Base-by-base conservation (phyloP, 2,888 invertebrate species). In the Xanthia icteritia region DNA sequence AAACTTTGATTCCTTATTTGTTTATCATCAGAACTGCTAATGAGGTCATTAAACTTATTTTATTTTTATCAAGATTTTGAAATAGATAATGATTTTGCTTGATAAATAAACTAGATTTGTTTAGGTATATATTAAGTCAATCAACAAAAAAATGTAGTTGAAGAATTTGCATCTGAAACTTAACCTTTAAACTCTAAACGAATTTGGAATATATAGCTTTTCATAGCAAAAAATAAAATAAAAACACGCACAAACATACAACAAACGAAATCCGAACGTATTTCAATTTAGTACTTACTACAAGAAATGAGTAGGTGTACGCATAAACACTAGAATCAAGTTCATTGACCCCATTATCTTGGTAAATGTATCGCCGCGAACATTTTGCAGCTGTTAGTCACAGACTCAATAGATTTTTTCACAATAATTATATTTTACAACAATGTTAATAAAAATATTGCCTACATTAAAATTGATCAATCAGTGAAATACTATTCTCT, bases 331-430 rank as follows among this genome's bases (percentile, higher is more conserved):
- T 89, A 86, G 85, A 88, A 89, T 87, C 79, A 89, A 86, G 95
- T 92, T 92, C 93, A 83, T 85, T 85, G 93, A 92, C 92, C 93
- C 85, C 89, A 87, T 91, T 93, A 93, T 94, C 93, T 91, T 88
- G 89, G 90, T 87, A 83, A 85, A 91, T 85, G 88, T 90, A 89
- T 89, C 83, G 85, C 70, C 76, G 86, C 86, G 80, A 89, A 91
- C 91, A 78, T 90, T 92, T 91, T 86, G 87, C 93, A 94, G 93
- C 92, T 94, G 94, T 91, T 89, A 81, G 56, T 77, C 68, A 79
- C 71, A 54, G 48, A 77, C 71, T 65, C 56, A 60, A 79, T 65
- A 66, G 60, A 61, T 70, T 84, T 81, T 71, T 63, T 63, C 31
- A 66, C 61, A 64, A 39, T 42, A 66, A 67, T 45, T 36, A 48